Conservation (phyloP, 35 echinoderm and acorn worm genomes). For the Nesometra sesokonis region DNA sequence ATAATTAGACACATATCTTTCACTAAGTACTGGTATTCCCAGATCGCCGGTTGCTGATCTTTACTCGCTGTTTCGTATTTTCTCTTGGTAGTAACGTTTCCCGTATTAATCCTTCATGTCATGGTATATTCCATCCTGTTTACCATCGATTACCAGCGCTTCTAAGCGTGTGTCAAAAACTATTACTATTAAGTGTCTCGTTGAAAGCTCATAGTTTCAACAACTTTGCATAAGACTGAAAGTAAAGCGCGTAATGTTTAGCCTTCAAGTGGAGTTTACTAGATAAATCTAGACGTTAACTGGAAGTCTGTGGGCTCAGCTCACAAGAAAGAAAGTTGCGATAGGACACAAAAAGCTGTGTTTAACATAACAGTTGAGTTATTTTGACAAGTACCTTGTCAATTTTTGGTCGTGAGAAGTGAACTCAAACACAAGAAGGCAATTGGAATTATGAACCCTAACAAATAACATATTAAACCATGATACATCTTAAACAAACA, state of each 20-base stretch:
- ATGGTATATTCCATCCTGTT: background rate
- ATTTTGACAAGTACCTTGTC: background rate
- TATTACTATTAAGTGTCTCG: background rate
- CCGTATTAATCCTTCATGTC: background rate
- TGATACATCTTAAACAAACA: too few species aligned
- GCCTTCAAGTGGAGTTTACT: background rate
- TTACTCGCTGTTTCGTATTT: background rate
- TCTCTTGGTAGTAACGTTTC: background rate
- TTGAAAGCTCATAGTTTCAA: background rate
- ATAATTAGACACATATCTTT: background rate
- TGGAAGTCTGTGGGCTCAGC: background rate
- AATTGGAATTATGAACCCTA: background rate
- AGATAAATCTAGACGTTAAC: background rate
- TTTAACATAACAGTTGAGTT: slow-evolving; percentile 1
- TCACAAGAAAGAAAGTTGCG: background rate
- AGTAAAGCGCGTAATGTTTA: background rate
- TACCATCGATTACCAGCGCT: background rate
- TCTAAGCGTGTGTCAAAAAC: background rate
- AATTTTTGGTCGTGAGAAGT: background rate
- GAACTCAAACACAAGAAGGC: background rate
- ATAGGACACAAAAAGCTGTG: background rate
- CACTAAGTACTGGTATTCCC: background rate
- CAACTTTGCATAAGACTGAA: background rate
- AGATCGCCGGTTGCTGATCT: background rate
- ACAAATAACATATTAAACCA: too few species aligned